A percentile compares a stretch with the other conserved stretches of the same genome.
Conservation (phyloP, 2,888 invertebrate genomes). For the Dugesia japonica region DNA sequence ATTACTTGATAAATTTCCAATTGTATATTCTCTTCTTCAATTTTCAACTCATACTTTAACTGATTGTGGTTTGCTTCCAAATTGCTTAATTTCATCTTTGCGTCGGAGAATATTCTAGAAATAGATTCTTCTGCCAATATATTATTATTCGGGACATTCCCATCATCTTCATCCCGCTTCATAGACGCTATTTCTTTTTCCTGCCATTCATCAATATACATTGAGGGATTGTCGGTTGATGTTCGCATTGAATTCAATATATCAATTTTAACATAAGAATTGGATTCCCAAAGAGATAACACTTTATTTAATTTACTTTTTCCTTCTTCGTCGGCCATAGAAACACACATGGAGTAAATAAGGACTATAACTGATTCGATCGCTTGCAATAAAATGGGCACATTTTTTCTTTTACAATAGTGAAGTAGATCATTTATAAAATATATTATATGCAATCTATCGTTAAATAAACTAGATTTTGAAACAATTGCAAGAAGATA, state of each 20-base stretch:
- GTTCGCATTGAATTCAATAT: conserved; percentile 40
- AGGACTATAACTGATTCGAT: conserved; percentile 87
- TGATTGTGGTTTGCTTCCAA: conserved; percentile 4
- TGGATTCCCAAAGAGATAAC: conserved; percentile 84
- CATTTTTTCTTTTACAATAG: conserved; percentile 52
- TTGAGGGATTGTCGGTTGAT: not conserved
- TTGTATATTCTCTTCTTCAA: not conserved
- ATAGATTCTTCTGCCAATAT: not conserved
- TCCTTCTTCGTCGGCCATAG: conserved; percentile 70
- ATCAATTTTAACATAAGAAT: conserved; percentile 55
- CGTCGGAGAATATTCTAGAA: not conserved
- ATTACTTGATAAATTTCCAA: not conserved
- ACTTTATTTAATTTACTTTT: conserved; percentile 54
- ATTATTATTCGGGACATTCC: not conserved
- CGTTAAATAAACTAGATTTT: conserved; percentile 56
- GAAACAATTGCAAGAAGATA: conserved; percentile 29
- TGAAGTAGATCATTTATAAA: conserved; percentile 93
- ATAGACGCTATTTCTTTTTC: not conserved
- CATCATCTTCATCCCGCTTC: not conserved
- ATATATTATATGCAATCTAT: conserved; percentile 90
- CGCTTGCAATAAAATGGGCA: conserved; percentile 50
- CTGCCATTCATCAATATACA: not conserved
- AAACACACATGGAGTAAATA: conserved; percentile 83
- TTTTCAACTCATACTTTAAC: not conserved
- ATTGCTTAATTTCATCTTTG: conserved; percentile 2